These are phyloP conservation scores for Lichenostomus cassidix DNA, from an alignment of 2,113 vertebrate genomes.

Conservation along the genomic window DNA sequence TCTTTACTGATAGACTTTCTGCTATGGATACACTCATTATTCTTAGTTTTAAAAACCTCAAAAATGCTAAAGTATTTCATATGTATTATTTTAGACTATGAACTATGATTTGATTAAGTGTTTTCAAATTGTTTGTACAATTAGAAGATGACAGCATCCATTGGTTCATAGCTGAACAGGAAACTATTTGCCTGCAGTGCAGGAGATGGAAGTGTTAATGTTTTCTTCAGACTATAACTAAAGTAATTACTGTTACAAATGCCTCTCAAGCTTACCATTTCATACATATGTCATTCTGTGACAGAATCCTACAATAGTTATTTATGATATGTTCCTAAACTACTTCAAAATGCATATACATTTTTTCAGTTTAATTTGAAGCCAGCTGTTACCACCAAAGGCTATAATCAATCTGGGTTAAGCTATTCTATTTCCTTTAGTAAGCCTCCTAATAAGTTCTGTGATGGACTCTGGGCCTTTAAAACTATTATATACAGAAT, in stretches of 20 bases:
- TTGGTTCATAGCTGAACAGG: background rate
- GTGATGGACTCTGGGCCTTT: conserved; percentile 44
- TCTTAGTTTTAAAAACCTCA: background rate
- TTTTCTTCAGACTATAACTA: background rate
- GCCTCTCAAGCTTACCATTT: conserved; percentile 10
- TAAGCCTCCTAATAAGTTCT: conserved; percentile 66
- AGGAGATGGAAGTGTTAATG: background rate
- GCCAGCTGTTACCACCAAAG: conserved; percentile 65
- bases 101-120: background rate
- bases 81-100: background rate
- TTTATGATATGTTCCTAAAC: conserved; percentile 63
- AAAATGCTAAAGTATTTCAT: background rate
- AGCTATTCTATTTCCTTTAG: conserved; percentile 62
- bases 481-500: conserved; percentile 58
- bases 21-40: background rate
- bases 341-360: conserved; percentile 68
- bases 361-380: conserved; percentile 72
- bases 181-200: background rate
- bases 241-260: conserved; percentile 36
- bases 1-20: background rate
- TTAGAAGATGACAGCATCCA: background rate
- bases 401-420: conserved; percentile 73
- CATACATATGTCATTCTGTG: conserved; percentile 37
- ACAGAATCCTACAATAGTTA: conserved; percentile 55
- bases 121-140: background rate